Evolutionary conservation across 2,888 invertebrate genomes (phyloP), one percentile per base, ranked within the genome.

Genomic region (Erpobdella octoculata): DNA sequence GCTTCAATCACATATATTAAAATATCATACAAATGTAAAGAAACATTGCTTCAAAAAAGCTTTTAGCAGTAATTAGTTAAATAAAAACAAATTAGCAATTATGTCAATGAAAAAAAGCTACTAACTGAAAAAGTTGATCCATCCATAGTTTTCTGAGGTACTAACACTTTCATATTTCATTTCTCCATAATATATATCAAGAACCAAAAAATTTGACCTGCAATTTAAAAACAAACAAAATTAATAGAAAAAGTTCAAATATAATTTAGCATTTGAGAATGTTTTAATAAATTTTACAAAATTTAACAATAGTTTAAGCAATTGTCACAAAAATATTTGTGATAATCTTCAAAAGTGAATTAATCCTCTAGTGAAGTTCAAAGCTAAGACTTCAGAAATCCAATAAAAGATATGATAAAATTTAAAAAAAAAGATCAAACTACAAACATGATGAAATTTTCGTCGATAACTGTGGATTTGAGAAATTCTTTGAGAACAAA

Each of bases 111-210:
- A n/a, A n/a, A 12, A 21, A n/a, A n/a, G 18, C 28, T 25, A 72
- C 73, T 71, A 62, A 74, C 74, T 74, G 66, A 74, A 74, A 71
- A 74, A 74, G 71, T 72, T 72, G 58, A 67, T 61, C 71, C 70
- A 61, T 4, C 18, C 31, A 61, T 74, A 74, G 41, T 70, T 48
- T 9, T 68, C 64, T 1, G 61, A 70, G 21, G 70, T 74, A 9
- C 53, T 37, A 48, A 74, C 68, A 5, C 35, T 46, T 21, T 73
- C 74, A 35, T 71, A 73, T 25, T 73, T 74, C 71, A 73, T 46
- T 31, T 74, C 74, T 28, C 72, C 74, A 67, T 68, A 74, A 61
- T 73, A 74, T 12, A 74, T 67, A 37, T 74, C 73, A 41, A 74
- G 36, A 46, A 69, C 67, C 21, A 74, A 67, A 28, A 74, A 72